Conservation (phyloP, 2,888 invertebrate species). For the Tipula vernalis region DNA sequence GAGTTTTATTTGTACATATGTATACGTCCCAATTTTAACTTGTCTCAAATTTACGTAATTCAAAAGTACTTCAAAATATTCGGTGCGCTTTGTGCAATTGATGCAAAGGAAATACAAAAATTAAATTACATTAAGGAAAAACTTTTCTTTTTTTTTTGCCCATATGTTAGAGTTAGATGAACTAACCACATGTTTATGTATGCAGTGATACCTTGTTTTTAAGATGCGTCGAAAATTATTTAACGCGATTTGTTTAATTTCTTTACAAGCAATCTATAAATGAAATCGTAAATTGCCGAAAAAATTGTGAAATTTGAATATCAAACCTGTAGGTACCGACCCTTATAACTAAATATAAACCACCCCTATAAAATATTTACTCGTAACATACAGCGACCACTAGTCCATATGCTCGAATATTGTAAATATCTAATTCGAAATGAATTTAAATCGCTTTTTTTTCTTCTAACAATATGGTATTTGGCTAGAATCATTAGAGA, state of each 20-base stretch:
- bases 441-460: not conserved
- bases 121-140: not conserved
- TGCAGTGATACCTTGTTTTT: not conserved
- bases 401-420: slow-evolving; percentile 22
- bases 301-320: not conserved
- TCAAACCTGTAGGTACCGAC: not conserved
- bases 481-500: not conserved
- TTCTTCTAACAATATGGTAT: not conserved
- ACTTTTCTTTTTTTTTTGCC: not conserved
- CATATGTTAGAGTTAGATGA: not conserved
- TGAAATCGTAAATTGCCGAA: not conserved
- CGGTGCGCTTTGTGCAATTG: not conserved
- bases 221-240: not conserved
- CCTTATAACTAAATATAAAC: not conserved
- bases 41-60: not conserved
- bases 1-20: not conserved
- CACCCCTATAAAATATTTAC: not conserved
- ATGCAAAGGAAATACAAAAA: not conserved
- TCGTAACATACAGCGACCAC: slow-evolving; percentile 21
- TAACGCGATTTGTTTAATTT: not conserved
- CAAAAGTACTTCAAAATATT: not conserved
- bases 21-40: not conserved
- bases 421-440: not conserved
- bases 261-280: not conserved
- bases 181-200: not conserved